Base-by-base conservation (phyloP, 2,113 vertebrate species). In the Epinephelus moara region DNA sequence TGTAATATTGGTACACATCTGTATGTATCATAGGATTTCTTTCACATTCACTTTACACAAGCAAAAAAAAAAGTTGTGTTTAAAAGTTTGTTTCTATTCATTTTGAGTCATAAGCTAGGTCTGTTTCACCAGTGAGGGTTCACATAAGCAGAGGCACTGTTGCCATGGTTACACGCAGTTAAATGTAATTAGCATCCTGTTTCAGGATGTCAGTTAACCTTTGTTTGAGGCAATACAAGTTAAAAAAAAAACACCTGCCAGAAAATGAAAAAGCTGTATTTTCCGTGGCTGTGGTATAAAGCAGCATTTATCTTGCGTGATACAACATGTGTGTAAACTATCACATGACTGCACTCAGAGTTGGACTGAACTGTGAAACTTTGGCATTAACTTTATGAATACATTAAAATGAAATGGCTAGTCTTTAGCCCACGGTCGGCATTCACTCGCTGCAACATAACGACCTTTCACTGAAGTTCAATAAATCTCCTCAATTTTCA, bases 341-440 rank as follows among this genome's bases (percentile, higher is more conserved):
- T 57, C 53, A 56, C 57, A 50, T 23, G 68, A 37, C 80, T 60
- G 19, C 19, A 30, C 64, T 70, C 40, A 0, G 17, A 77, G 71
- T n/a, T 56, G 64, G 11, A 84, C 55, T 42, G 25, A 85, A 82
- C 68, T 55, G 69, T n/a, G 84, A 90, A 90, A 90, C 81, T 91
- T 91, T 87, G 60, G 61, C 75, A 70, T 87, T 85, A 88, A 92
- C 92, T 92, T 88, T 59, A 66, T 76, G 88, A 93, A 90, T 86
- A 80, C 71, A 91, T 93, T 89, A 86, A 86, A 81, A 4, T 33
- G 25, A 84, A 88, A 89, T 33, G 79, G 88, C 75, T 75, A 19
- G 76, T 85, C 73, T 88, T 80, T 76, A 81, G 85, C 86, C 87
- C 87, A 72, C 78, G n/a, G 84, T 85, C 57, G 71, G 55, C 83